A percentile compares a stretch with the other conserved stretches of the same genome.
Evolutionary conservation across 2,888 invertebrate genomes (phyloP).

Genomic region (Schrankia costaestrigalis): DNA sequence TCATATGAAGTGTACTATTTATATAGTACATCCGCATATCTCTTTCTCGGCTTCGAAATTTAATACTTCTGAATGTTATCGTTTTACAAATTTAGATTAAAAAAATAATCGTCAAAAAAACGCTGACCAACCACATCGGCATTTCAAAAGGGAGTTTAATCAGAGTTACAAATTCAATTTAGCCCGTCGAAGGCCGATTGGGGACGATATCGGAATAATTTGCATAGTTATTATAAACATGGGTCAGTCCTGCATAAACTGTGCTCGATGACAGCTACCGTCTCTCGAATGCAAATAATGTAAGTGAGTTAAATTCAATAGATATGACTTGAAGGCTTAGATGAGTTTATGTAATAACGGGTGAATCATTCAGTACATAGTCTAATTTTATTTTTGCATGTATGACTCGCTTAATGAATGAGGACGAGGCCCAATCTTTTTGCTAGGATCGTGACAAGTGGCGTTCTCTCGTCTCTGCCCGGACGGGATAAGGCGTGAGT

Average conservation of each 20-base stretch:
- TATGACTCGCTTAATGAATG: too few species aligned
- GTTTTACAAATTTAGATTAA: slow-evolving; percentile 16
- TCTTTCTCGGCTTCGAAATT: too few species aligned
- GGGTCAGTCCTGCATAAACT: slow-evolving; percentile 75
- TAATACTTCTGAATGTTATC: too few species aligned
- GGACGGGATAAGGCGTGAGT: too few species aligned
- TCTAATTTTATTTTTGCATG: too few species aligned
- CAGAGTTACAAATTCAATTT: slow-evolving; percentile 78
- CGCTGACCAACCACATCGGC: slow-evolving; percentile 43
- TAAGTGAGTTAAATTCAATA: slow-evolving; percentile 34
- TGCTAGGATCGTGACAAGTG: too few species aligned
- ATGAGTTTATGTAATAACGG: slow-evolving; percentile 2
- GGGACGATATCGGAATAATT: slow-evolving; percentile 73
- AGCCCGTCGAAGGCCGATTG: slow-evolving; percentile 59
- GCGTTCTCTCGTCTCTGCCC: too few species aligned
- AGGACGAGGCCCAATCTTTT: too few species aligned
- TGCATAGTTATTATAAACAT: slow-evolving; percentile 80
- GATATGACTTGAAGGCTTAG: slow-evolving; percentile 22
- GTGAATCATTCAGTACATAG: too few species aligned
- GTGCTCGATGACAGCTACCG: slow-evolving; percentile 64
- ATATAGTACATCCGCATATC: too few species aligned
- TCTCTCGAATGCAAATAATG: slow-evolving; percentile 63
- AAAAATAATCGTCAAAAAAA: slow-evolving; percentile 45
- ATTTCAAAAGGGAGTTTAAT: slow-evolving; percentile 71
- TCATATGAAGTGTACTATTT: too few species aligned